These are phyloP conservation scores for Pseudococcus longispinus DNA, from an alignment of 2,888 invertebrate genomes.

Conservation along the genomic window DNA sequence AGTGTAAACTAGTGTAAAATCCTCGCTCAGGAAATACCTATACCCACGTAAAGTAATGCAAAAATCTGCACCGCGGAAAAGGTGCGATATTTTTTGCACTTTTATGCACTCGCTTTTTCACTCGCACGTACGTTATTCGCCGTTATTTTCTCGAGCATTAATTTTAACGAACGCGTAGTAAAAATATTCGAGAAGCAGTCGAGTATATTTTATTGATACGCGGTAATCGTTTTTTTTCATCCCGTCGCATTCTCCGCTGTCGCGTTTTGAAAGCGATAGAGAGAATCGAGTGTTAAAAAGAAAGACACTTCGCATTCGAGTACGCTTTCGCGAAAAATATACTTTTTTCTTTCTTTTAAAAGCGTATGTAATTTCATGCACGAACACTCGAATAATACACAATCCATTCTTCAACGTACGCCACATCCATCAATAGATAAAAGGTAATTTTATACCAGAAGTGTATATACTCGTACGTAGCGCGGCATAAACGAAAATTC, in stretches of 20 bases:
- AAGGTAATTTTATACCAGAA: background rate
- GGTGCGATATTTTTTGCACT: background rate
- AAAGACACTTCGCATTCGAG: background rate
- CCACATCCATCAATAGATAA: conserved; percentile 28
- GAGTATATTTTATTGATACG: conserved; percentile 8
- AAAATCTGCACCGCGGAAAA: background rate
- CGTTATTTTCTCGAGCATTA: background rate
- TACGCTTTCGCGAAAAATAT: background rate
- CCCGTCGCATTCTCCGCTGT: background rate
- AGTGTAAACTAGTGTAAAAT: background rate
- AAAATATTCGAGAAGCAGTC: background rate
- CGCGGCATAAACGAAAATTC: background rate
- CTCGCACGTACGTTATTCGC: background rate
- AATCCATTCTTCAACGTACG: background rate
- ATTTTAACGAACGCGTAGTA: background rate
- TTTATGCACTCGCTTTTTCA: background rate
- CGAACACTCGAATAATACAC: conserved; percentile 15
- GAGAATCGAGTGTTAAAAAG: background rate
- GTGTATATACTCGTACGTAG: background rate
- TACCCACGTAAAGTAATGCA: background rate
- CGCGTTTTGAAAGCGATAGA: background rate
- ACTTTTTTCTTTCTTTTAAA: background rate
- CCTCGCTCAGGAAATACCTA: background rate
- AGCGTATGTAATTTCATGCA: conserved; percentile 14
- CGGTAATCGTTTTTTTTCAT: background rate